Conservation (phyloP, 1,140 invertebrate genomes). For the Pseudoatta argentina region DNA sequence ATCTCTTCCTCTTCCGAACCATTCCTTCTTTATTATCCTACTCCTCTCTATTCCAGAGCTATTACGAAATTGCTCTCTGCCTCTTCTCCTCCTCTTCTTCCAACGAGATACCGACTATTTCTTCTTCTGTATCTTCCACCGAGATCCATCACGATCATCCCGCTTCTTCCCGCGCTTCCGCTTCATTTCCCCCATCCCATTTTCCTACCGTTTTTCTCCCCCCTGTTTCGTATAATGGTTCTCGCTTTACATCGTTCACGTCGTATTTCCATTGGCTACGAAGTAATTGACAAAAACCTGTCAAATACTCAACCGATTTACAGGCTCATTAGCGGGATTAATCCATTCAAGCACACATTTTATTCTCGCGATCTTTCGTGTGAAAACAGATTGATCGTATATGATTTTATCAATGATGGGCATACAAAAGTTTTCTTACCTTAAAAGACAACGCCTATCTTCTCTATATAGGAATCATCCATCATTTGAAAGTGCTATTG, state of each 20-base stretch:
- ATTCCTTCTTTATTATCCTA: conserved; percentile 54
- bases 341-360: conserved; percentile 21
- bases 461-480: conserved; percentile 56
- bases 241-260: conserved; percentile 62
- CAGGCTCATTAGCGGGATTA: not conserved
- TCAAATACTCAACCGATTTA: conserved; percentile 66
- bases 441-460: conserved; percentile 37
- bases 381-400: conserved; percentile 54
- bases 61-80: conserved; percentile 42
- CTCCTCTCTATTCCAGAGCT: conserved; percentile 27
- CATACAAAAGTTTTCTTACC: conserved; percentile 28
- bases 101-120: conserved; percentile 35
- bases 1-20: conserved; percentile 54
- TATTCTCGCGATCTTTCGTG: conserved; percentile 10
- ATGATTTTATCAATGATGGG: conserved; percentile 45
- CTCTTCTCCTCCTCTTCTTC: not conserved
- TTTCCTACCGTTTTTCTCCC: conserved; percentile 32
- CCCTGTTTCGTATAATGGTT: conserved; percentile 16
- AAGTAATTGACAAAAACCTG: conserved; percentile 82
- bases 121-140: conserved; percentile 60
- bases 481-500: conserved; percentile 49
- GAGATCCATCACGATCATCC: conserved; percentile 61
- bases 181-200: conserved; percentile 29
- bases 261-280: conserved; percentile 73
- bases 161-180: conserved; percentile 39